Percentiles rank a stretch among this genome's conserved stretches.
Evolutionary conservation across 2,113 vertebrate species (phyloP).

Genomic region (Neoarius graeffei): DNA sequence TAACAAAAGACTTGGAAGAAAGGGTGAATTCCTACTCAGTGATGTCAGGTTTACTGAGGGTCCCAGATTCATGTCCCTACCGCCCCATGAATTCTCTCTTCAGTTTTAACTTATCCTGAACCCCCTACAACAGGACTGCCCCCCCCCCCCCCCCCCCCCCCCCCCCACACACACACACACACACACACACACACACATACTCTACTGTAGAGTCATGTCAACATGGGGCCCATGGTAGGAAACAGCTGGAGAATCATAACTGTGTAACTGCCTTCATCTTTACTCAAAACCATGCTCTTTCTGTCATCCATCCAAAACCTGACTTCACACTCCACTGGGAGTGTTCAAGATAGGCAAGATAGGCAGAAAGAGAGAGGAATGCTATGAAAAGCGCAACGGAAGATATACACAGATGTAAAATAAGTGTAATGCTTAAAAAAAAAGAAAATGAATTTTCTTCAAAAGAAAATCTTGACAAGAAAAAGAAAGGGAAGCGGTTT

Average conservation of each 20-base stretch:
- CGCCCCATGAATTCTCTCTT: constrained; percentile 49
- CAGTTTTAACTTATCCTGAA: constrained; percentile 31
- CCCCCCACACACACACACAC: neutral
- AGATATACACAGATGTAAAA: neutral
- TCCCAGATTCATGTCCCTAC: constrained; percentile 38
- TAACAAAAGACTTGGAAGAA: constrained; percentile 59
- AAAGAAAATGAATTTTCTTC: neutral
- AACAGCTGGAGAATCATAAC: constrained; percentile 67
- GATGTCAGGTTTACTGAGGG: constrained; percentile 57
- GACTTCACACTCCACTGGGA: constrained; percentile 44
- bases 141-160: constrained; percentile 6
- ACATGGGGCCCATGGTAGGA: constrained; percentile 61
- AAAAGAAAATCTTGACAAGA: neutral
- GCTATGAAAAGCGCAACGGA: constrained; percentile 2
- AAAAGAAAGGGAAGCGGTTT: neutral
- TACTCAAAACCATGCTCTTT: constrained; percentile 24
- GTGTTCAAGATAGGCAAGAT: constrained; percentile 25
- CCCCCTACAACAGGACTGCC: neutral
- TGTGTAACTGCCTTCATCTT: constrained; percentile 45
- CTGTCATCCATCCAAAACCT: constrained; percentile 44
- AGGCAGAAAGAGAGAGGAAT: neutral
- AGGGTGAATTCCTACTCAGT: constrained; percentile 56
- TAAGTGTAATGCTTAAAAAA: neutral
- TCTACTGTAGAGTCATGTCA: constrained; percentile 51
- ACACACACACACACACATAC: neutral